Evolutionary conservation across 2,797 vertebrate species (phyloP), one percentile per base, ranked within the genome.

Genomic region (Dallia pectoralis): DNA sequence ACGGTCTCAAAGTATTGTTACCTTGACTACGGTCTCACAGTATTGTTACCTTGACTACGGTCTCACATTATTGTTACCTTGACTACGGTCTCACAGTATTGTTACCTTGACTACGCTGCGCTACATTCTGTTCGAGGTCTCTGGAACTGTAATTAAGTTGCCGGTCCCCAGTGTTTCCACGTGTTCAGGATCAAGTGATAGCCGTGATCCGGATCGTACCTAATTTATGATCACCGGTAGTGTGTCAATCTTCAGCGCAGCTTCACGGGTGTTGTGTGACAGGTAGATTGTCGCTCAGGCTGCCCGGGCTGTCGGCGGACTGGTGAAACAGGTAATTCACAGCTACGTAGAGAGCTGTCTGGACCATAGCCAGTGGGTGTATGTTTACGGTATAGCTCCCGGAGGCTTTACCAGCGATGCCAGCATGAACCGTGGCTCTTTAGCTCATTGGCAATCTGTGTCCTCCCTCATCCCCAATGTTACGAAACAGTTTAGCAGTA

Each of bases 191-290:
- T 83, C 72, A 74, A 80, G 69, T 90, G 90, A 89, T 90, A 74
- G 72, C 73, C 74, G 67, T 86, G 73, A 78, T 76, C 77, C 48
- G 15, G 61, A 72, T 70, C 87, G 87, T 92, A 82, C 84, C 88
- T 92, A 86, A 92, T 81, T 74, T 85, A 93, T 88, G 84, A 83
- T 75, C 67, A 67, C 76, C 81, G 84, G 85, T 84, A 76, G 73
- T 65, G 66, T 72, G 87, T 89, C 86, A 88, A 14, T 65, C 27
- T n/a, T 29, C 29, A 15, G 40, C n/a, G 18, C 27, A 11, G 19
- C 30, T 18, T 56, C 32, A 1, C 6, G 1, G 47, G 72, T 75
- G 72, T 77, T 67, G 69, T 79, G 72, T 82, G 70, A 76, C 82
- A 69, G 69, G 56, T 69, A 72, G 44, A 71, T 74, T 73, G 78